Percentiles rank a stretch among this genome's conserved stretches.
Evolutionary conservation across 1,140 invertebrate species (phyloP).

Genomic region (Drosophila sp.): DNA sequence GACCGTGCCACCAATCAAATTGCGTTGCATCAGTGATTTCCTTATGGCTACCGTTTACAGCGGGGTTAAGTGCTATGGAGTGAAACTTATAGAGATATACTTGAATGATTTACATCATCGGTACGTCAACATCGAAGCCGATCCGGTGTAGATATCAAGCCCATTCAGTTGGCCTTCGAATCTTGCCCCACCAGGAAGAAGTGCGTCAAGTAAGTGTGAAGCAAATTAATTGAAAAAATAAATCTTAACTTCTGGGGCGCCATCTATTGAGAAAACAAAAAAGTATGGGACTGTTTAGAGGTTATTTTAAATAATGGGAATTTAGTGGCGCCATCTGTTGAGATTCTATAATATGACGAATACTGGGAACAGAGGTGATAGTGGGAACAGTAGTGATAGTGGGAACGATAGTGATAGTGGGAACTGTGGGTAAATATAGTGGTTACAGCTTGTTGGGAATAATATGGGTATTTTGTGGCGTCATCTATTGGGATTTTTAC

Average conservation of each 20-base stretch:
- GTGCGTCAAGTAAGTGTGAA: background rate
- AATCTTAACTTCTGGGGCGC: no score
- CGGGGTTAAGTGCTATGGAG: conserved; percentile 94
- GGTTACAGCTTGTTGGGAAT: background rate
- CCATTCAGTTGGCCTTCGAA: conserved; percentile 38
- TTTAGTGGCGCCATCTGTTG: background rate
- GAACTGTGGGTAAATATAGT: conserved; percentile 3
- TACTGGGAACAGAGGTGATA: background rate
- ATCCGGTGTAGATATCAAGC: conserved; percentile 83
- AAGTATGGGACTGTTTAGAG: conserved; percentile 15
- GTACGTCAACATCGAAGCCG: conserved; percentile 83
- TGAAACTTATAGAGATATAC: conserved; percentile 91
- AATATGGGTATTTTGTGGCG: conserved; percentile 8
- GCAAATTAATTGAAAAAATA: background rate
- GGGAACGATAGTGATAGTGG: conserved; percentile 6
- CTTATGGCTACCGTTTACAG: conserved; percentile 92
- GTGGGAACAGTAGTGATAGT: conserved; percentile 1
- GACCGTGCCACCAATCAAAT: conserved; percentile 87
- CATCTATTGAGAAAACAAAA: no score
- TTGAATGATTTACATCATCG: conserved; percentile 85
- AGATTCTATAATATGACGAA: background rate
- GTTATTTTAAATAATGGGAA: background rate
- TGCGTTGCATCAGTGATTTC: conserved; percentile 88
- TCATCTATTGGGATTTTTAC: no score
- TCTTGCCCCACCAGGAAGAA: conserved; percentile 12